phyloP scores from a whole-genome alignment of 2,113 vertebrate genomes.

The Hemiprocne comata region DNA sequence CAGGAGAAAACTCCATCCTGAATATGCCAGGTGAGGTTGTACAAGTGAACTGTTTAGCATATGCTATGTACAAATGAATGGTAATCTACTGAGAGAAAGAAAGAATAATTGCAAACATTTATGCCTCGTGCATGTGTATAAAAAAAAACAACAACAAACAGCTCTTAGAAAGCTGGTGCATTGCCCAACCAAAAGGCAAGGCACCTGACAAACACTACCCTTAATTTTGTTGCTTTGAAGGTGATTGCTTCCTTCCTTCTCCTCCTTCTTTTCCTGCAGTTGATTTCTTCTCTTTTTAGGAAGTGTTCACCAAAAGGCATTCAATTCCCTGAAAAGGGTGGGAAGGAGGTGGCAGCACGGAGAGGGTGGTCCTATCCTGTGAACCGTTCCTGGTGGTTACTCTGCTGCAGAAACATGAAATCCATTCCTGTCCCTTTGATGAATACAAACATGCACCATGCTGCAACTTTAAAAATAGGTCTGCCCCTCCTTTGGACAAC shows the following conservation, averaged over 20 bases:
- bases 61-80: slow-evolving; percentile 40
- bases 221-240: slow-evolving; percentile 53
- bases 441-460: not conserved
- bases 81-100: slow-evolving; percentile 49
- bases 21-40: slow-evolving; percentile 29
- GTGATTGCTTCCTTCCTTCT: slow-evolving; percentile 67
- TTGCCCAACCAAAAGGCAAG: slow-evolving; percentile 36
- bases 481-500: not conserved
- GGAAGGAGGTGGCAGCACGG: not conserved
- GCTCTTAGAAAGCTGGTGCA: not conserved
- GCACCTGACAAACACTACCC: slow-evolving; percentile 50
- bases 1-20: not conserved
- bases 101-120: slow-evolving; percentile 63
- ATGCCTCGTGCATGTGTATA: not conserved
- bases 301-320: slow-evolving; percentile 43
- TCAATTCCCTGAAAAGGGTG: slow-evolving; percentile 29
- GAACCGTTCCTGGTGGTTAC: not conserved
- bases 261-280: slow-evolving; percentile 56
- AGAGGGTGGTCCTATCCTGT: not conserved
- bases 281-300: slow-evolving; percentile 53
- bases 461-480: not conserved
- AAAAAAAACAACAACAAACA: not conserved
- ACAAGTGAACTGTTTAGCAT: slow-evolving; percentile 60
- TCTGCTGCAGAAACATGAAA: not conserved
- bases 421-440: not conserved